Base-by-base conservation (phyloP, 2,797 vertebrate species). In the Chelon auratus region DNA sequence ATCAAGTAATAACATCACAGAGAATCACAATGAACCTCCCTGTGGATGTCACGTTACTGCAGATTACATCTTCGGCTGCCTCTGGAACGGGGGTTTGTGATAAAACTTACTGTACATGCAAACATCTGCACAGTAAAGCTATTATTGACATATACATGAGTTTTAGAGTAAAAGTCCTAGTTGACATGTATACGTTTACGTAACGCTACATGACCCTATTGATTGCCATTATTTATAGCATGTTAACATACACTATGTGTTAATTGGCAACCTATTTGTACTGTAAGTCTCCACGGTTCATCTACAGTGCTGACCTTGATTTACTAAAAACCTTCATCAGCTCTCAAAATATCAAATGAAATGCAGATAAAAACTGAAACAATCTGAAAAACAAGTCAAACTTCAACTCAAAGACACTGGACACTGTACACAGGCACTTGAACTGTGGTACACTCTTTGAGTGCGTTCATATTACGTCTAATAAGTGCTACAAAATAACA, bases 391-490 rank as follows among this genome's bases (percentile, higher is more conserved):
- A 61, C 43, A 18, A 68, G 63, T 68, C 56, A 62, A 79, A 86
- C 40, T 18, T 80, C 45, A 91, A 90, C 68, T 72, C 57, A 89
- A 92, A 90, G 69, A 92, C 78, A 89, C 82, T 84, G 85, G 91
- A 92, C 82, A 69, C 87, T 91, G 90, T 92, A 93, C 84, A 91
- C 94, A 95, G 94, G 94, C 95, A 95, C 95, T 95, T 94, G 84
- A 92, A 91, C 90, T 90, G 84, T 77, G 81, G 82, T 71, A 81
- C 92, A 91, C 93, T 91, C 92, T 91, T 87, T 92, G 90, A 93
- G 91, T 91, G 91, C 83, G 90, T 86, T 87, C 86, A 89, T 82
- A 87, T 90, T 84, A 91, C 85, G 83, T 90, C 89, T 89, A 84
- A 77, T 92, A 94, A 95, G 93, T 94, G 93, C 94, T 94, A 93